A percentile compares a stretch with the other conserved stretches of the same genome.
Evolutionary conservation across 2,797 vertebrate species (phyloP).

Genomic region (Thalassophryne amazonica): DNA sequence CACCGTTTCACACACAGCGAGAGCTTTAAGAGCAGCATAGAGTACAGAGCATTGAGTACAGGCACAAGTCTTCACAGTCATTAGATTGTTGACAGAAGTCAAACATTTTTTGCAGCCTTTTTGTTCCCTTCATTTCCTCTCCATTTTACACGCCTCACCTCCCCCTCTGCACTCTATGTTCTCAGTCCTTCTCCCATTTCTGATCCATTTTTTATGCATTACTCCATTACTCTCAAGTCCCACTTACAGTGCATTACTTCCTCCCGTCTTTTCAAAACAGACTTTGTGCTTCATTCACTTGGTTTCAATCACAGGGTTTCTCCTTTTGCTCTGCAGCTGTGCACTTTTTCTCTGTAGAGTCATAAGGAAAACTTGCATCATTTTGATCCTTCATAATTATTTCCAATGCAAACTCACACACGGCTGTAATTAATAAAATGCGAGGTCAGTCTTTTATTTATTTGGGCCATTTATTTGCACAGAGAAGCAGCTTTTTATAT

Average conservation of each 20-base stretch:
- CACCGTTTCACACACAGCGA: conserved; percentile 26
- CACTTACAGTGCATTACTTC: conserved; percentile 73
- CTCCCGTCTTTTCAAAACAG: conserved; percentile 56
- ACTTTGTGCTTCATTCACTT: conserved; percentile 55
- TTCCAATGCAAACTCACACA: conserved; percentile 40
- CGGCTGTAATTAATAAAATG: conserved; percentile 26
- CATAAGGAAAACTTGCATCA: too few relatives aligned
- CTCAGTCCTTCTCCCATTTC: conserved; percentile 62
- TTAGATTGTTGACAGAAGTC: conserved; percentile 47
- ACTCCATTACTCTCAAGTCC: conserved; percentile 68
- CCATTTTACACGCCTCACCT: conserved; percentile 12
- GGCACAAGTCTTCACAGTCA: too few relatives aligned
- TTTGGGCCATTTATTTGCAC: conserved; percentile 13
- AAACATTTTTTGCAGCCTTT: conserved; percentile 18
- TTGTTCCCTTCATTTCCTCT: conserved; percentile 28
- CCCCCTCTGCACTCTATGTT: conserved; percentile 16
- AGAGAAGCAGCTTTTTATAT: too few relatives aligned
- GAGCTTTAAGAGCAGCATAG: conserved; percentile 32
- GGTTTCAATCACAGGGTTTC: conserved; percentile 19
- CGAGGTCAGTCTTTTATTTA: conserved; percentile 26
- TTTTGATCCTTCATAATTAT: too few relatives aligned
- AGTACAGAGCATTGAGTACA: too few relatives aligned
- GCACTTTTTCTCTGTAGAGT: conserved; percentile 41
- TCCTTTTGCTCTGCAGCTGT: conserved; percentile 21
- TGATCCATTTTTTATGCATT: conserved; percentile 79